Evolutionary conservation across 2,888 invertebrate species (phyloP).

Genomic region (Erebia aethiops): DNA sequence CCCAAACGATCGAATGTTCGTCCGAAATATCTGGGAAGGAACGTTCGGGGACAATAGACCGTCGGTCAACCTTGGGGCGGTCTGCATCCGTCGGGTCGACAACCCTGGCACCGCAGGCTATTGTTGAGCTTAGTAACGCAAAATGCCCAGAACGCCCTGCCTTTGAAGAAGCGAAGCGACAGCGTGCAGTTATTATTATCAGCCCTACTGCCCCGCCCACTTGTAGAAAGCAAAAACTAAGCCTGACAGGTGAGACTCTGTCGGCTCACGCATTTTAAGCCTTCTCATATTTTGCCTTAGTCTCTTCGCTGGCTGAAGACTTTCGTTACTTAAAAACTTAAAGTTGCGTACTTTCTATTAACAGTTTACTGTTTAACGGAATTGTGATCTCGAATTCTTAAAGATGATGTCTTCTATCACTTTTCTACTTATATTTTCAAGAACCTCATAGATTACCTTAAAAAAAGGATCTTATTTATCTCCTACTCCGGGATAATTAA

Average conservation of each 20-base stretch:
- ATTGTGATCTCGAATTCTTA: too few species aligned
- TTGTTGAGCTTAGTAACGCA: slow-evolving; percentile 25
- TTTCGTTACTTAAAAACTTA: slow-evolving; percentile 25
- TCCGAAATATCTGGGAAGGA: slow-evolving; percentile 31
- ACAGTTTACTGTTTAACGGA: not conserved
- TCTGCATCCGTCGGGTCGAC: slow-evolving; percentile 32
- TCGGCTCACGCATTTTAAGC: slow-evolving; percentile 45
- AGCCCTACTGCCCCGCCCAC: slow-evolving; percentile 85
- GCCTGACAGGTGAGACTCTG: slow-evolving; percentile 84
- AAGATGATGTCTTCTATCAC: too few species aligned
- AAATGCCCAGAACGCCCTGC: slow-evolving; percentile 35
- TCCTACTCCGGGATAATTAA: not conserved
- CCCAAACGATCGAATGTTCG: slow-evolving; percentile 48
- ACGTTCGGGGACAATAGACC: slow-evolving; percentile 29
- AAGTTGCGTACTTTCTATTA: not conserved
- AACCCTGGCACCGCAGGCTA: slow-evolving; percentile 24
- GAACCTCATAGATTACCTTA: not conserved
- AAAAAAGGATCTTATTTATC: not conserved
- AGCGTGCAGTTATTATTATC: slow-evolving; percentile 85
- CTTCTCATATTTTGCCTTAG: slow-evolving; percentile 32
- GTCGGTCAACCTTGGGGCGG: slow-evolving; percentile 23
- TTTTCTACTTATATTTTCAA: not conserved
- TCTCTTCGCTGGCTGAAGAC: slow-evolving; percentile 40
- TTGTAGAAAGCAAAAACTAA: slow-evolving; percentile 87
- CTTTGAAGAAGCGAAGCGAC: slow-evolving; percentile 54